Base-by-base conservation (phyloP, 2,888 invertebrate genomes). In the Lasiommata megera region DNA sequence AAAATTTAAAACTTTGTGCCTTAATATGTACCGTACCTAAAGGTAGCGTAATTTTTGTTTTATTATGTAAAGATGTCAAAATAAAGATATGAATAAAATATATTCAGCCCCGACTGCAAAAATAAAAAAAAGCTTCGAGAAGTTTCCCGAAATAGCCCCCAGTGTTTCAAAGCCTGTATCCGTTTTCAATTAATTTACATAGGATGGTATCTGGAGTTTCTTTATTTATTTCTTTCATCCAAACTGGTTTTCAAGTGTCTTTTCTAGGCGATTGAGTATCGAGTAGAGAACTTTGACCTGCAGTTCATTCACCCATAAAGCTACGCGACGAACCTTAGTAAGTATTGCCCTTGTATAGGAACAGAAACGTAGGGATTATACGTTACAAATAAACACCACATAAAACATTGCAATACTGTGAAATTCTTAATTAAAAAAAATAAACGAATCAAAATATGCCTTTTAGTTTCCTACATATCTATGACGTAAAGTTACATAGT, bases 281-380 rank as follows among this genome's bases (percentile, higher is more conserved):
- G 56, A 56, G 56, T 62, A 56, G 56, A 54, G 54, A 62, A 62
- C 61, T 62, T 58, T 59, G 59, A 62, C 56, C 61, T 59, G 56
- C 40, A 62, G 61, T 59, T 62, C 59, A 62, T 50, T 59, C 54
- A 62, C 56, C 46, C 40, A 46, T 50, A 54, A 56, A 59, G 58
- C 59, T 56, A 41, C 51, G 56, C 18, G 48, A 50, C 51, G 56
- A 58, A 36, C 52, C 43, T 34, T 17, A 34, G 43, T 51, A 28
- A 7, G 7, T 43, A 29, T 29, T 14, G 28, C 1, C 6, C 6
- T 23, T 14, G 11, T 18, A n/a, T 23, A 12, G 28, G 23, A 38
- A 38, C 28, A 31, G 16, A 29, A 52, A 17, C 17, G 17, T 37
- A 37, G 14, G 9, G 12, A 14, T 14, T 3, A 28, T 18, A 11